phyloP scores from a whole-genome alignment of 2,888 invertebrate genomes.

The Microctonus hyperodae region DNA sequence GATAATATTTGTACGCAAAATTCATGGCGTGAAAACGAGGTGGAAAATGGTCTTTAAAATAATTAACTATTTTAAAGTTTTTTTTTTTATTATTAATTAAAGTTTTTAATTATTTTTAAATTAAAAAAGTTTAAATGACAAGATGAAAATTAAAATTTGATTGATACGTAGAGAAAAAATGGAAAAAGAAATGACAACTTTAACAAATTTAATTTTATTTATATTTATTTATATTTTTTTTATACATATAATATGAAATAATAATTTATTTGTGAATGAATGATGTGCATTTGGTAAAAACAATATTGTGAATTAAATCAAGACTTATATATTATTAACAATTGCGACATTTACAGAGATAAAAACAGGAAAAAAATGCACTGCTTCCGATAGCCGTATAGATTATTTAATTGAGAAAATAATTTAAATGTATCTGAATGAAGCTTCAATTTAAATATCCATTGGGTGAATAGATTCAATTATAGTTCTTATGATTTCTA shows the following conservation, averaged over 20 bases:
- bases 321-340: neutral
- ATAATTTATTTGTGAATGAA: too few relatives aligned
- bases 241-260: too few relatives aligned
- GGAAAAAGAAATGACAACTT: too few relatives aligned
- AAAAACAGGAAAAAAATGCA: neutral
- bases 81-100: too few relatives aligned
- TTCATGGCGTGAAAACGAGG: conserved; percentile 69
- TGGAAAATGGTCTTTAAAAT: neutral
- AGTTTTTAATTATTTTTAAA: too few relatives aligned
- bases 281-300: too few relatives aligned
- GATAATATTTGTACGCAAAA: conserved; percentile 78
- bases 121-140: neutral
- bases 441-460: conserved; percentile 6
- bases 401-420: neutral
- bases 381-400: conserved; percentile 5
- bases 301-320: neutral
- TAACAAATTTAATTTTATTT: too few relatives aligned
- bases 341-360: neutral
- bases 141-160: neutral
- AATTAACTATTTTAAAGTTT: too few relatives aligned
- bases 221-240: too few relatives aligned
- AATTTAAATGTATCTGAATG: neutral
- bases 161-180: neutral
- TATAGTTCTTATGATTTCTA: neutral
- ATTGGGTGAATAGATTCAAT: neutral